A percentile compares a stretch with the other conserved stretches of the same genome.
Evolutionary conservation across 2,113 vertebrate species (phyloP).

Genomic region (Australoheros scitulus): DNA sequence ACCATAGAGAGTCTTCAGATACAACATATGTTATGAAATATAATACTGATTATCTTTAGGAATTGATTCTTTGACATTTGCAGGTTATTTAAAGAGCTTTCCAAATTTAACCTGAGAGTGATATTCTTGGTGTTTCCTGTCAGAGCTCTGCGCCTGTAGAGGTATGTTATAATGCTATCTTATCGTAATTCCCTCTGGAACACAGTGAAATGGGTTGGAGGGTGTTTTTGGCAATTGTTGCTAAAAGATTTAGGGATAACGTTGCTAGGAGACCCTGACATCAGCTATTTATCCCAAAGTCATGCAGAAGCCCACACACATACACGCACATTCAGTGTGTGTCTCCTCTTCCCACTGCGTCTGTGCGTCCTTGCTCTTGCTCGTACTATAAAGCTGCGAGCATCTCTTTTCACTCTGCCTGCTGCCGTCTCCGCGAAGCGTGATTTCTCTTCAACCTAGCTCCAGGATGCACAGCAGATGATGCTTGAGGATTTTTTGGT

Average conservation of each 20-base stretch:
- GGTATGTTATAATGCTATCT: background rate
- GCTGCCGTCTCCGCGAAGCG: background rate
- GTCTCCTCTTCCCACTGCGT: conserved; percentile 35
- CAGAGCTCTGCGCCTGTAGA: background rate
- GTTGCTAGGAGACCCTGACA: conserved; percentile 82
- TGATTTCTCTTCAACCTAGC: background rate
- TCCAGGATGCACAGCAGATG: conserved; percentile 3
- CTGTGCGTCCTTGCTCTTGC: conserved; percentile 50
- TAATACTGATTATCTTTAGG: background rate
- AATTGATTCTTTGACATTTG: background rate
- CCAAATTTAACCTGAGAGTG: background rate
- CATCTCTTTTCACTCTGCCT: conserved; percentile 24
- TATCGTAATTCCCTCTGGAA: background rate
- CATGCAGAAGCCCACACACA: conserved; percentile 57
- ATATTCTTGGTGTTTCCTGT: background rate
- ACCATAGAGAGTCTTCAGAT: background rate
- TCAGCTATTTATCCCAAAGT: conserved; percentile 64
- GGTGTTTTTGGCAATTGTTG: background rate
- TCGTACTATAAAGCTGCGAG: conserved; percentile 56
- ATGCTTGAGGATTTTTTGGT: background rate
- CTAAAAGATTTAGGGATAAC: conserved; percentile 41
- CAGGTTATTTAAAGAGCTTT: background rate
- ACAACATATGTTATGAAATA: background rate
- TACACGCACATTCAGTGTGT: background rate
- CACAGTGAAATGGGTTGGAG: background rate